A percentile compares a stretch with the other conserved stretches of the same genome.
These are phyloP conservation scores for Epinephelus fuscoguttatus DNA, from an alignment of 2,113 vertebrate genomes.

Conservation along the genomic window DNA sequence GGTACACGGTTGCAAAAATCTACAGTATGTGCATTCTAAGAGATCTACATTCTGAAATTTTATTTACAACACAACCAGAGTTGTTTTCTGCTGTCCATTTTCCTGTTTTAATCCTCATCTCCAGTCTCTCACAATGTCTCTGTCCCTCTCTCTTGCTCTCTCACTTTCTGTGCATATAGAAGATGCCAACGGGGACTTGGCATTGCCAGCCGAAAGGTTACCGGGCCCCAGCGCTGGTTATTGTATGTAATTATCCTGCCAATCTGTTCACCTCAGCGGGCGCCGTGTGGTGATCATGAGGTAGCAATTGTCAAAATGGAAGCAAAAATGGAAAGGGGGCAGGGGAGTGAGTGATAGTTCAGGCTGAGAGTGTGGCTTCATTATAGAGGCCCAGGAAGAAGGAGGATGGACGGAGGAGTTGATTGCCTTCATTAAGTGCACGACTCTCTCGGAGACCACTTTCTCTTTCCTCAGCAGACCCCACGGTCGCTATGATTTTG, in stretches of 20 bases:
- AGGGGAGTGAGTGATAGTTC: slow-evolving; percentile 65
- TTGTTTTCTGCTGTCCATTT: background rate
- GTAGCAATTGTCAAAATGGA: slow-evolving; percentile 92
- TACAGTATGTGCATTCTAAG: no score
- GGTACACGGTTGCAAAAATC: no score
- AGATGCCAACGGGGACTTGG: slow-evolving; percentile 92
- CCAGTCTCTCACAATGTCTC: background rate
- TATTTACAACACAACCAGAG: background rate
- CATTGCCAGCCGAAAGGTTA: slow-evolving; percentile 94
- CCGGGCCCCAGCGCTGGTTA: slow-evolving; percentile 92
- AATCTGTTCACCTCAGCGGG: slow-evolving; percentile 99
- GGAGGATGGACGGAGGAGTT: slow-evolving; percentile 56
- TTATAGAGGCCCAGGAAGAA: slow-evolving; percentile 52
- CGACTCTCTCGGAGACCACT: slow-evolving; percentile 24
- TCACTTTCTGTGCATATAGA: slow-evolving; percentile 90
- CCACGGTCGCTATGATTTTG: slow-evolving; percentile 35
- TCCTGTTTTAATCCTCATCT: background rate
- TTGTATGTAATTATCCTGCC: slow-evolving; percentile 98
- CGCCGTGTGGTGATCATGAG: slow-evolving; percentile 93
- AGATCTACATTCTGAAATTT: background rate
- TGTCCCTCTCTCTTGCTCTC: background rate
- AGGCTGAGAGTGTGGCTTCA: slow-evolving; percentile 69
- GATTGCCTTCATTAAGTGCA: slow-evolving; percentile 73
- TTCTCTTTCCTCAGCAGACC: background rate
- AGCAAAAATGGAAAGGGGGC: slow-evolving; percentile 63